Base-by-base conservation (phyloP, 2,797 vertebrate genomes). In the Pristis pectinata region DNA sequence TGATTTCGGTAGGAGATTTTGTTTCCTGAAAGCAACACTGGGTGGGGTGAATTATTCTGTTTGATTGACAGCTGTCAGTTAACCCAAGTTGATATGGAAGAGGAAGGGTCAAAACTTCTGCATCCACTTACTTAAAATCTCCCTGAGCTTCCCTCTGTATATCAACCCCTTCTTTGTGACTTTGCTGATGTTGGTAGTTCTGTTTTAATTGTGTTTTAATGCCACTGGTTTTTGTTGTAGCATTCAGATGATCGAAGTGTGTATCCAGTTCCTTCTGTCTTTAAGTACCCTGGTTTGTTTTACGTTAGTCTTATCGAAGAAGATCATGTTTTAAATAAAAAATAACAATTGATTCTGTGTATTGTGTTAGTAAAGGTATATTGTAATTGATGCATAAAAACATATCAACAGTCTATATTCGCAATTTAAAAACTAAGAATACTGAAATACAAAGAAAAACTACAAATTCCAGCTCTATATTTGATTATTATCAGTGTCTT, bases 41-140 rank as follows among this genome's bases (percentile, higher is more conserved):
- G 53, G 79, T 96, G 97, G 96, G 79, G 96, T 96, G 95, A 93
- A 15, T 83, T 19, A 9, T 6, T 94, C n/a, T 61, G 61, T n/a
- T 37, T 41, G 77, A 83, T 61, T 94, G 94, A 3, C 80, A 67
- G 56, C 77, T 94, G 94, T 64, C 94, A 80, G 17, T 82, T 44
- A 94, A 94, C 72, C 70, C 30, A 17, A 53, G 24, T 49, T 49
- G 22, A 76, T 53, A 67, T 34, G 9, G 11, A 41, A 44, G 70
- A n/a, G 44, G 92, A 70, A 76, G 44, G 44, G 70, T 94, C 44
- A 34, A 56, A 76, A 94, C 92, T 94, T 94, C n/a, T 24, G 49
- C 64, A 94, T 10, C 30, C 24, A 76, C 70, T 94, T 56, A 94
- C 17, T 53, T 30, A 74, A 67, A 94, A 72, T 27, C 41, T 53